These are phyloP conservation scores for Poecile montanus DNA, from an alignment of 2,797 vertebrate genomes.

Conservation along the genomic window DNA sequence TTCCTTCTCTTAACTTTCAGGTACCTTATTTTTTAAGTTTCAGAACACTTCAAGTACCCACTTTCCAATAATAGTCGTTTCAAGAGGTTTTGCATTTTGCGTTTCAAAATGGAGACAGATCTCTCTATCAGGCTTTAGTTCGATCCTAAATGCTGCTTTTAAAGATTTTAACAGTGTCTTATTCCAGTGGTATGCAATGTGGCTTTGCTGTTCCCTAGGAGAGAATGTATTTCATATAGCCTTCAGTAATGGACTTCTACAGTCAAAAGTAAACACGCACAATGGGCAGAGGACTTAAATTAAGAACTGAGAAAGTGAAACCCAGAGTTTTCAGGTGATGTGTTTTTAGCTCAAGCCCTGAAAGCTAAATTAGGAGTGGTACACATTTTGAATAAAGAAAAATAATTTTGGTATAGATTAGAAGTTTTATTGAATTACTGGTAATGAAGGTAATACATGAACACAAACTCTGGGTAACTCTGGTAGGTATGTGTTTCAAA, in stretches of 20 bases:
- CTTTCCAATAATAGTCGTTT: background rate
- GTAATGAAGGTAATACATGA: background rate
- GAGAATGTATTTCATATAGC: background rate
- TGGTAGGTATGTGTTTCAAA: background rate
- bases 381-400: background rate
- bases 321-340: background rate
- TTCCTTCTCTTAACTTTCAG: background rate
- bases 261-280: constrained; percentile 21
- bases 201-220: background rate
- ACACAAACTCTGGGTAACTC: background rate
- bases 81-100: background rate
- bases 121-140: background rate
- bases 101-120: background rate
- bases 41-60: background rate
- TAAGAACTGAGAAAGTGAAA: background rate
- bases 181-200: background rate
- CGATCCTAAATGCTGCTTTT: constrained; percentile 50
- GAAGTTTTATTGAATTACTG: background rate
- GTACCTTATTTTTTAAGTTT: background rate
- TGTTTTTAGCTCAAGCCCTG: background rate
- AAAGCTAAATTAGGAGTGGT: background rate
- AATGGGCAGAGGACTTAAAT: background rate
- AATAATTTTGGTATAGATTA: background rate
- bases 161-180: constrained; percentile 41
- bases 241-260: background rate